A percentile compares a stretch with the other conserved stretches of the same genome.
Conservation (phyloP, 2,888 invertebrate species). For the Lepidonotus clava region DNA sequence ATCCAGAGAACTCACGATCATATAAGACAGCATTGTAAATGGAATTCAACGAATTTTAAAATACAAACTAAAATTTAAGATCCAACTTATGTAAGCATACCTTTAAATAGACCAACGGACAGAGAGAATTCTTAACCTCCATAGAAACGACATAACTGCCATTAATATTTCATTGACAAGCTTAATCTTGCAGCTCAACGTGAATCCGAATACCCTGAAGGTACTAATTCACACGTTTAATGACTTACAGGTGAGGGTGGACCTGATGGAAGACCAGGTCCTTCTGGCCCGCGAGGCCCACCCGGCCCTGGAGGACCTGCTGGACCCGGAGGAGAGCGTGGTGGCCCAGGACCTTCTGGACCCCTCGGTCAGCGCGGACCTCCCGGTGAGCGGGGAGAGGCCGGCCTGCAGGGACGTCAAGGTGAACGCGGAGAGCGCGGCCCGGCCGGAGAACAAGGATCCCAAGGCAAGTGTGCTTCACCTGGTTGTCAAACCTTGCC, state of each 20-base stretch:
- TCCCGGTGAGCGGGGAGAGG: conserved; percentile 53
- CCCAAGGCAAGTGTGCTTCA: conserved; percentile 53
- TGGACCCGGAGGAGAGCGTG: conserved; percentile 59
- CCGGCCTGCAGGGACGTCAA: conserved; percentile 50
- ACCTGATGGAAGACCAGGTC: conserved; percentile 48
- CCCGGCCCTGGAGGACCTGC: conserved; percentile 57
- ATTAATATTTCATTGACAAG: neutral
- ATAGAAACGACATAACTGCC: too few relatives aligned
- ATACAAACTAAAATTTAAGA: neutral
- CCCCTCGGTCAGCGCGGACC: conserved; percentile 55
- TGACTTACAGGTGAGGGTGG: conserved; percentile 40
- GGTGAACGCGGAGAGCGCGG: conserved; percentile 61
- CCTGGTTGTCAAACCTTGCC: too few relatives aligned
- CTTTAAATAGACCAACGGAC: too few relatives aligned
- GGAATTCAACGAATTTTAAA: too few relatives aligned
- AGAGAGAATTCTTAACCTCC: too few relatives aligned
- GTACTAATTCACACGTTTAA: neutral
- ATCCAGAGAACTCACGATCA: too few relatives aligned
- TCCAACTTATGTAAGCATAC: neutral
- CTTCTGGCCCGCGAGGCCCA: conserved; percentile 56
- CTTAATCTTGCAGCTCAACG: too few relatives aligned
- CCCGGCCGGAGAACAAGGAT: conserved; percentile 53
- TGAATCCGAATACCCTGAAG: too few relatives aligned
- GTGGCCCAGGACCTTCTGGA: conserved; percentile 57
- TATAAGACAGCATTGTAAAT: too few relatives aligned